Evolutionary conservation across 2,888 invertebrate genomes (phyloP).

Genomic region (Galeruca laticollis): DNA sequence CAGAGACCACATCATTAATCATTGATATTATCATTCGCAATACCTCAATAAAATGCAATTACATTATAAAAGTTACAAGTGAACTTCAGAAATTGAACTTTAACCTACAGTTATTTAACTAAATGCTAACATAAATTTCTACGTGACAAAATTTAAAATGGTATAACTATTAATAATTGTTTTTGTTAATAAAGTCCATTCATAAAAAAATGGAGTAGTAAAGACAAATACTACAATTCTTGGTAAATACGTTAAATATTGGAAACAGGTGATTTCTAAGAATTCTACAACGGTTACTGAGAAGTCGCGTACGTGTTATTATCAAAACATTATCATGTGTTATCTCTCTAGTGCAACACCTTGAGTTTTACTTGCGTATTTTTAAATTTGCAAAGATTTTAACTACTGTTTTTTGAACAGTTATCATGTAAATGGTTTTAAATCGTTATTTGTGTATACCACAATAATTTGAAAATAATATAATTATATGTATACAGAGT

Average conservation of each 20-base stretch:
- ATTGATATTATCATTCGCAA: constrained; percentile 9
- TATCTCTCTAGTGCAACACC: not conserved
- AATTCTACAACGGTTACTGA: not conserved
- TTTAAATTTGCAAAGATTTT: not conserved
- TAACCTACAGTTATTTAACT: not conserved
- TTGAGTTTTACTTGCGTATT: not conserved
- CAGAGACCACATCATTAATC: not conserved
- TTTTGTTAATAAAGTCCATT: constrained; percentile 4
- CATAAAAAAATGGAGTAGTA: constrained; percentile 11
- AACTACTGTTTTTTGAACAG: not conserved
- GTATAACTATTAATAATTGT: not conserved
- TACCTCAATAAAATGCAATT: constrained; percentile 17
- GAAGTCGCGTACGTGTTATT: constrained; percentile 4
- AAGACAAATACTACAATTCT: constrained; percentile 5
- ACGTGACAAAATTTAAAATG: constrained; percentile 11
- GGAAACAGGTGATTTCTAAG: not conserved
- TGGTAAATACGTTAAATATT: constrained; percentile 5
- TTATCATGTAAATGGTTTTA: too few relatives aligned
- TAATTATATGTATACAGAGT: too few relatives aligned
- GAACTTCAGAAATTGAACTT: constrained; percentile 14
- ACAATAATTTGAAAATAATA: too few relatives aligned
- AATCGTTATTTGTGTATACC: too few relatives aligned
- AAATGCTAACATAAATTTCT: not conserved
- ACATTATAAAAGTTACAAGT: constrained; percentile 11
- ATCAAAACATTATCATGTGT: not conserved